phyloP scores from a whole-genome alignment of 53 echinoderm and acorn worm species.

The Glandiceps talaboti region DNA sequence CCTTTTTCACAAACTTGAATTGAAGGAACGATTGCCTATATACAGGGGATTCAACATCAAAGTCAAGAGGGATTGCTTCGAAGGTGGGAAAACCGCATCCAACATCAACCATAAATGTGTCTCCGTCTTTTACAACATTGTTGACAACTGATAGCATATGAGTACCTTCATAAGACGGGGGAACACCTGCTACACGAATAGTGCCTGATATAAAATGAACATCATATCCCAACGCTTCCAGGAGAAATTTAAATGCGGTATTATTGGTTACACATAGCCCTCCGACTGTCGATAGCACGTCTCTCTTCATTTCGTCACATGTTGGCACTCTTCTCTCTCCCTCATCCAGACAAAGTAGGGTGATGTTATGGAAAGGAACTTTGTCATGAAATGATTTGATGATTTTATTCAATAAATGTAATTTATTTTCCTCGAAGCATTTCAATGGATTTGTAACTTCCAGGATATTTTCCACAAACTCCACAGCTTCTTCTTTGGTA shows the following conservation, averaged over 20 bases:
- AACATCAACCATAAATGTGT: conserved; percentile 15
- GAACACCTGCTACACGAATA: neutral
- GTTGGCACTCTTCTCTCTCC: conserved; percentile 8
- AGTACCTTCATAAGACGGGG: too few relatives aligned
- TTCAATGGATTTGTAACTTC: too few relatives aligned
- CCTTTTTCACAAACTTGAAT: conserved; percentile 14
- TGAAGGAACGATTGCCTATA: conserved; percentile 25
- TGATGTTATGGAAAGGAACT: conserved; percentile 20
- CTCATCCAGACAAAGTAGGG: neutral
- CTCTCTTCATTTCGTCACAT: conserved; percentile 1
- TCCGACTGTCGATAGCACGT: neutral
- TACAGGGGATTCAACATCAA: conserved; percentile 17
- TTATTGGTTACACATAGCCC: conserved; percentile 10
- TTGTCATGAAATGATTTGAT: conserved; percentile 12
- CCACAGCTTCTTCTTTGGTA: too few relatives aligned
- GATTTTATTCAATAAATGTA: too few relatives aligned
- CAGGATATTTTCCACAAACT: too few relatives aligned
- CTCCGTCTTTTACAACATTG: conserved; percentile 11
- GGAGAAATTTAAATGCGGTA: conserved; percentile 7
- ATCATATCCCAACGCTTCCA: conserved; percentile 13
- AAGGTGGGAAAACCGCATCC: conserved; percentile 17
- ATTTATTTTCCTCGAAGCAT: too few relatives aligned
- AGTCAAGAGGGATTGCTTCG: conserved; percentile 21
- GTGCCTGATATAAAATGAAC: conserved; percentile 2
- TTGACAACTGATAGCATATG: conserved; percentile 17